Evolutionary conservation across 2,888 invertebrate species (phyloP).

Genomic region (Ochlodes sylvanus): DNA sequence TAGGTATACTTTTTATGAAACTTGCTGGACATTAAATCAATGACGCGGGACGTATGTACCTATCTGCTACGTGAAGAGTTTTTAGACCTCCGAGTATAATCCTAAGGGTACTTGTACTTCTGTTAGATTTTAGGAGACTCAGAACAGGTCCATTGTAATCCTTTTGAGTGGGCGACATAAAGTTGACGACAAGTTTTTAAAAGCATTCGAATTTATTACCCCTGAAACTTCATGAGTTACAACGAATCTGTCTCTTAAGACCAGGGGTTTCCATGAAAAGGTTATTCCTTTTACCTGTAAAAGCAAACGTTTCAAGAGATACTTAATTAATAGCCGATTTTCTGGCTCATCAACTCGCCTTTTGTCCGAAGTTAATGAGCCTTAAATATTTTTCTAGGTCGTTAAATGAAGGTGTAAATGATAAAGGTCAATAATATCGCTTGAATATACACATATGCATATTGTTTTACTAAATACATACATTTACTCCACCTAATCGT

Average conservation of each 20-base stretch:
- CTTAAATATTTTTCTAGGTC: conserved; percentile 6
- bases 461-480: no score
- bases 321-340: conserved; percentile 6
- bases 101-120: no score
- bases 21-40: no score
- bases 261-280: background rate
- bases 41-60: no score
- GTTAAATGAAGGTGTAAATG: conserved; percentile 2
- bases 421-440: background rate
- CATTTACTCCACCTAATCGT: no score
- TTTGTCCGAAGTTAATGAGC: conserved; percentile 10
- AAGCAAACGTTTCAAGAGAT: background rate
- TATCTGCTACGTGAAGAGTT: no score
- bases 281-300: background rate
- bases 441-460: background rate
- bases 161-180: no score
- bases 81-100: no score
- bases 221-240: background rate
- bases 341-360: conserved; percentile 8
- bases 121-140: no score
- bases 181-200: no score
- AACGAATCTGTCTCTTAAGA: background rate
- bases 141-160: no score
- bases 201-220: background rate
- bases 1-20: no score